Conservation (phyloP, 2,113 vertebrate species). For the Rhipidura dahli region DNA sequence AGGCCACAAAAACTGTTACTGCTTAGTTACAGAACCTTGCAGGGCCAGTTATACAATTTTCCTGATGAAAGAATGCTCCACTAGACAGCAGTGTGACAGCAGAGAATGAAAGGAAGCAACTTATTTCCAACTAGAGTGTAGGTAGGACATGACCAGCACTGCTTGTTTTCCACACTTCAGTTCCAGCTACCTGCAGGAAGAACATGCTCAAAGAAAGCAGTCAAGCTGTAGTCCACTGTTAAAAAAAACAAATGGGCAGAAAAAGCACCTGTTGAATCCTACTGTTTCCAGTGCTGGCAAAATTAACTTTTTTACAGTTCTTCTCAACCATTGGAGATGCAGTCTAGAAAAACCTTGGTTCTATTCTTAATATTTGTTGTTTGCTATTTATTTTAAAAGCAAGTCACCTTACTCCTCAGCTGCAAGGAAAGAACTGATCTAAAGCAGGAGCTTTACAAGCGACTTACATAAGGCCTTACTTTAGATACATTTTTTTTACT, state of each 20-base stretch:
- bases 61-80: background rate
- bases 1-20: background rate
- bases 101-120: background rate
- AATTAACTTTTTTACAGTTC: background rate
- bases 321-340: background rate
- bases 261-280: background rate
- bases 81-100: background rate
- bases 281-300: background rate
- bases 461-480: background rate
- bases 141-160: background rate
- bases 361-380: background rate
- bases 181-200: background rate
- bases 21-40: background rate
- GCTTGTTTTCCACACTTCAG: background rate
- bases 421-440: background rate
- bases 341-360: background rate
- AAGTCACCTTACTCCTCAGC: background rate
- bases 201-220: background rate
- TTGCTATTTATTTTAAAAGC: background rate
- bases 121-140: background rate
- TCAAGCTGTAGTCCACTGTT: fast-evolving
- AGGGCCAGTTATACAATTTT: background rate
- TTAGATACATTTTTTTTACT: background rate
- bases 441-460: background rate
- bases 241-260: fast-evolving